Evolutionary conservation across 2,888 invertebrate species (phyloP), one percentile per base, ranked within the genome.

Genomic region (Suillia variegata): DNA sequence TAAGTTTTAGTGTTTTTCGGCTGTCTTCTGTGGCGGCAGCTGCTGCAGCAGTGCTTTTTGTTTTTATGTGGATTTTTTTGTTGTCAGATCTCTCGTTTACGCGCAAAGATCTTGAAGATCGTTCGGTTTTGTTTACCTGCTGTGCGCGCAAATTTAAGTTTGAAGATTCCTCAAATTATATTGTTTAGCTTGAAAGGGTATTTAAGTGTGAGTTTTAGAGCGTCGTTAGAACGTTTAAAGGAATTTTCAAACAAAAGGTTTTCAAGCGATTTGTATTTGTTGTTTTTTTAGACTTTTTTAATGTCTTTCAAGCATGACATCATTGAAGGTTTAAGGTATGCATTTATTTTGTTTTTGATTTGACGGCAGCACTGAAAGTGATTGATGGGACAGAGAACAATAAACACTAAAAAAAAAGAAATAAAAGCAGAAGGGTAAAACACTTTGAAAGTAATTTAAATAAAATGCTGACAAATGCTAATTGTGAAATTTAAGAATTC

Each of bases 61-160:
- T n/a, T n/a, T n/a, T 21, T 17, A 56, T 26, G 12, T 48, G 17
- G 50, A 54, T 57, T 54, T 55, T 55, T 55, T 55, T 15, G 50
- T 42, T 50, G 45, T 38, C 38, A 13, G 45, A 17, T 6, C 45
- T 45, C 45, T 17, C 3, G 8, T 45, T 20, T 18, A 38, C 31
- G 6, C 38, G 15, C 15, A 38, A 8, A 4, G 38, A n/a, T 45
- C 13, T 45, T 45, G 45, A 18, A 45, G 45, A 45, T 45, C 45
- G 3, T 45, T 20, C 26, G 2, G 21, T 34, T 33, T 52, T 34
- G 12, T 33, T 52, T 34, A 17, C 12, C 51, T 34, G 52, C 20
- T 52, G 24, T 52, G 18, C 20, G 34, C 20, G 33, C 20, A 33
- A 13, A 31, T 45, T 45, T n/a, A n/a, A n/a, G n/a, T n/a, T n/a